These are phyloP conservation scores for Toxotes jaculatrix DNA, from an alignment of 2,113 vertebrate species.

Conservation along the genomic window DNA sequence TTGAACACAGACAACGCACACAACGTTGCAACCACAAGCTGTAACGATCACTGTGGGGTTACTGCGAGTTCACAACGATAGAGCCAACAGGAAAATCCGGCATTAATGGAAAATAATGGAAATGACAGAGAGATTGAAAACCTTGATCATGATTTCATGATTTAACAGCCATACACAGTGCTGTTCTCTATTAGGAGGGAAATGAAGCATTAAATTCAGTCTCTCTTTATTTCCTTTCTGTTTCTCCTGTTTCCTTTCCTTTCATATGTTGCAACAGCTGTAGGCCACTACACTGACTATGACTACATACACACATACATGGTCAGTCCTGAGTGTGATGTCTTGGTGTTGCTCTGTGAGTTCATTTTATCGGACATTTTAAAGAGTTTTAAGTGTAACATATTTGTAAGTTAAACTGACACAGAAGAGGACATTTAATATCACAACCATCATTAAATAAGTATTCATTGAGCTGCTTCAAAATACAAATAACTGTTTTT, in stretches of 20 bases:
- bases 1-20: background rate
- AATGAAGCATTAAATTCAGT: background rate
- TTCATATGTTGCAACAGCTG: background rate
- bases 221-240: background rate
- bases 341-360: background rate
- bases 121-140: background rate
- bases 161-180: background rate
- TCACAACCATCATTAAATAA: background rate
- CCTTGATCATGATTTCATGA: background rate
- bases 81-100: background rate
- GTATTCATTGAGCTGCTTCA: background rate
- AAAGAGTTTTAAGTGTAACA: background rate
- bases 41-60: background rate
- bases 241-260: too few species aligned
- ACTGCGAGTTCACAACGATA: background rate
- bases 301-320: background rate
- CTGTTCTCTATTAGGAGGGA: background rate
- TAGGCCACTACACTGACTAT: slow-evolving; percentile 9
- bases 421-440: background rate
- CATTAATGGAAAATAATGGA: background rate
- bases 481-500: background rate
- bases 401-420: background rate
- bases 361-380: background rate
- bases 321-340: background rate
- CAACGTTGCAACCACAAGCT: slow-evolving; percentile 13